These are phyloP conservation scores for Oenanthe oenanthe DNA, from an alignment of 2,113 vertebrate genomes.

Conservation along the genomic window DNA sequence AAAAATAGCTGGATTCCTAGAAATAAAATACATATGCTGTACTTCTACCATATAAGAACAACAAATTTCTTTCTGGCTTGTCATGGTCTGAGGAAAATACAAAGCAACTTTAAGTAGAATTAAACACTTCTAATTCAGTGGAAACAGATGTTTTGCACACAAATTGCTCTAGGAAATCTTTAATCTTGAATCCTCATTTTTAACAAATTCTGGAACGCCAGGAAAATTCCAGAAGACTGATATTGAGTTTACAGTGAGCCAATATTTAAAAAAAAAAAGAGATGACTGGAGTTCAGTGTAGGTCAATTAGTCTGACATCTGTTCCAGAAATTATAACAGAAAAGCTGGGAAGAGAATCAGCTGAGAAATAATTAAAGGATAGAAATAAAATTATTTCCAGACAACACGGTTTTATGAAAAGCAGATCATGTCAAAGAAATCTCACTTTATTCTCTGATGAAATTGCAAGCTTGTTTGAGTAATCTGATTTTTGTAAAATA, in stretches of 20 bases:
- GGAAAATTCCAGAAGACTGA: neutral
- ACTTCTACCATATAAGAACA: neutral
- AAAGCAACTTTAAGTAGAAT: neutral
- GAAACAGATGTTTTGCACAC: neutral
- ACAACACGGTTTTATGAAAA: constrained; percentile 37
- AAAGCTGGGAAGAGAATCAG: constrained; percentile 33
- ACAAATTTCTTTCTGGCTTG: neutral
- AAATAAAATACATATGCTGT: neutral
- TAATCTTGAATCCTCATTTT: constrained; percentile 19
- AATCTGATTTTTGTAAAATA: constrained; percentile 60
- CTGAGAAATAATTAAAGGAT: constrained; percentile 57
- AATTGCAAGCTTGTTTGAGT: constrained; percentile 50
- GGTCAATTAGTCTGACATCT: constrained; percentile 49
- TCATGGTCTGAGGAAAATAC: neutral
- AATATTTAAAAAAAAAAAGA: neutral
- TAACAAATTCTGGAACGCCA: neutral
- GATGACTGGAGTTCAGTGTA: neutral
- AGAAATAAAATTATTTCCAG: constrained; percentile 55
- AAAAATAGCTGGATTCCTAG: neutral
- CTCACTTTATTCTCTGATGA: constrained; percentile 53
- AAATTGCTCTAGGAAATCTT: neutral
- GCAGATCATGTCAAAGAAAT: constrained; percentile 61
- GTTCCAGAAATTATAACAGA: constrained; percentile 30
- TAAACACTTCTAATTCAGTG: neutral
- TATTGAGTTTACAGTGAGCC: neutral